Percentiles rank a stretch among this genome's conserved stretches.
These are phyloP conservation scores for Triops longicaudatus DNA, from an alignment of 1,140 invertebrate genomes.

Conservation along the genomic window DNA sequence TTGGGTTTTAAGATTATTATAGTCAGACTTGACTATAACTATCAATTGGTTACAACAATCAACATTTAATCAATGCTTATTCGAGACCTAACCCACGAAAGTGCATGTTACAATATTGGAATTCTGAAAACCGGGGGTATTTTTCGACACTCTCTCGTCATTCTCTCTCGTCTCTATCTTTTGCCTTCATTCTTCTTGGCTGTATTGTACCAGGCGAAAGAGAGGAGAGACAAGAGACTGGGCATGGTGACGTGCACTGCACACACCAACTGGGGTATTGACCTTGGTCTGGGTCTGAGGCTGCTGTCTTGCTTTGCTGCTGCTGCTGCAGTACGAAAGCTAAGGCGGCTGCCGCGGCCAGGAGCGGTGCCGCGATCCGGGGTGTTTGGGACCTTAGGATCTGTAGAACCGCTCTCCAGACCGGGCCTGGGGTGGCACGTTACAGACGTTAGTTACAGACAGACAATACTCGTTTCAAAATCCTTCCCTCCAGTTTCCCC, in stretches of 20 bases:
- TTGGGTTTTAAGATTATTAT: neutral
- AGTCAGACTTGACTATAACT: neutral
- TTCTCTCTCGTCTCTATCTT: neutral
- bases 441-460: neutral
- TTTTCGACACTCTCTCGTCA: neutral
- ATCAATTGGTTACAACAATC: no score
- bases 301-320: neutral
- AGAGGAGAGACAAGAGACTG: neutral
- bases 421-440: neutral
- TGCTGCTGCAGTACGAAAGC: neutral
- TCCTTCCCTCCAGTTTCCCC: neutral
- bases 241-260: constrained; percentile 13
- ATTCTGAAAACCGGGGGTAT: no score
- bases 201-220: constrained; percentile 9
- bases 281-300: neutral
- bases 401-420: neutral
- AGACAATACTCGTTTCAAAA: neutral
- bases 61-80: no score
- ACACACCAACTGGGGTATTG: constrained; percentile 14
- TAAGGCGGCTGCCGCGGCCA: neutral
- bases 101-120: no score
- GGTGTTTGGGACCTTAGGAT: neutral
- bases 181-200: neutral
- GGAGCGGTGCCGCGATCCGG: neutral
- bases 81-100: no score